phyloP scores from a whole-genome alignment of 1,140 invertebrate genomes.

The Temnothorax nylanderi region DNA sequence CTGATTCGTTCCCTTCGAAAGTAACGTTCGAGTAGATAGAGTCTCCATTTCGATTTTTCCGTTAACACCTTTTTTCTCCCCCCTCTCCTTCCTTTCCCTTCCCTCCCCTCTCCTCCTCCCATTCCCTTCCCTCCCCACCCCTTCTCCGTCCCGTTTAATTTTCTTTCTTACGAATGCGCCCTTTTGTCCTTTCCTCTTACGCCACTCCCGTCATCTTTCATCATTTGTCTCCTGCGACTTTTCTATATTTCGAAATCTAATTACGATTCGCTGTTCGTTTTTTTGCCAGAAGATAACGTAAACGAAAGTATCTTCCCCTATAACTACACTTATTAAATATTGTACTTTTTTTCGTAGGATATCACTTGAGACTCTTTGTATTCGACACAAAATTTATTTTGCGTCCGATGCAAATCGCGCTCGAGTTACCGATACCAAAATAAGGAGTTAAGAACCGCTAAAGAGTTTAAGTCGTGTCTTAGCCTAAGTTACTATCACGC shows the following conservation, averaged over 20 bases:
- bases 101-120: neutral
- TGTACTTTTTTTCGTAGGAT: conserved; percentile 52
- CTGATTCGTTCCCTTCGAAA: conserved; percentile 1
- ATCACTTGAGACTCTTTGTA: conserved; percentile 43
- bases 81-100: neutral
- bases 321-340: conserved; percentile 34
- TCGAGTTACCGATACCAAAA: conserved; percentile 30
- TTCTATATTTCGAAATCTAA: conserved; percentile 59
- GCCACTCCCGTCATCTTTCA: neutral
- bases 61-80: neutral
- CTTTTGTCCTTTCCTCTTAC: neutral
- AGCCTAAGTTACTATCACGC: conserved; percentile 48
- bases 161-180: conserved; percentile 65
- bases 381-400: conserved; percentile 1
- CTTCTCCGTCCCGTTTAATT: neutral
- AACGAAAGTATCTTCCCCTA: conserved; percentile 26
- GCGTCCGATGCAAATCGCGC: conserved; percentile 28
- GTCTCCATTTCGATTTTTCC: neutral
- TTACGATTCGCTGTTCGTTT: conserved; percentile 40
- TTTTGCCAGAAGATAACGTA: conserved; percentile 37
- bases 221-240: conserved; percentile 4
- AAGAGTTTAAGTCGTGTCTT: conserved; percentile 66
- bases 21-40: conserved; percentile 12
- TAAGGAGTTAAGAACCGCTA: conserved; percentile 23
- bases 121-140: neutral